phyloP scores from a whole-genome alignment of 2,888 invertebrate species.

The Lordiphosa fenestrarum region DNA sequence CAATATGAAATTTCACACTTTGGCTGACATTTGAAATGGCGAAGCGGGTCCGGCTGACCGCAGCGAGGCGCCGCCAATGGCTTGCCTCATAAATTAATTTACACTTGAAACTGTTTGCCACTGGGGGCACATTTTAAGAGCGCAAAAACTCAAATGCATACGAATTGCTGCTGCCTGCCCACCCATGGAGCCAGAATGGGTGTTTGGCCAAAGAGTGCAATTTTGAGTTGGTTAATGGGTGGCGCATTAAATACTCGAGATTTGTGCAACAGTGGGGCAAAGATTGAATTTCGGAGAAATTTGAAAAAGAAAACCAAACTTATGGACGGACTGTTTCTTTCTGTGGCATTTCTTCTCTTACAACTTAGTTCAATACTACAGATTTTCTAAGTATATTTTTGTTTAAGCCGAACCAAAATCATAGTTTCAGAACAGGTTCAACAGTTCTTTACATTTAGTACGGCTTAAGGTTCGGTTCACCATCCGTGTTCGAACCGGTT shows the following conservation, averaged over 20 bases:
- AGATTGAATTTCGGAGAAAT: background rate
- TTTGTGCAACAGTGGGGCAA: conserved; percentile 1
- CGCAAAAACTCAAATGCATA: conserved; percentile 44
- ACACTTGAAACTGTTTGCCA: conserved; percentile 66
- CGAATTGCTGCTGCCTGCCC: conserved; percentile 33
- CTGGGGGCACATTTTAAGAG: conserved; percentile 19
- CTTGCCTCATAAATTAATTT: conserved; percentile 72
- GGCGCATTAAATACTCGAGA: conserved; percentile 4
- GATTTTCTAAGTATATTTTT: too few species aligned
- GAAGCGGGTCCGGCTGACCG: conserved; percentile 24
- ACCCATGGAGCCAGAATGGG: conserved; percentile 38
- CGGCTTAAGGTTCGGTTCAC: too few species aligned
- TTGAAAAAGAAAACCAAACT: too few species aligned
- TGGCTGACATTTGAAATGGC: conserved; percentile 59
- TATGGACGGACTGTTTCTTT: too few species aligned
- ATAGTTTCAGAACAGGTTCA: too few species aligned
- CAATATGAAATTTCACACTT: conserved; percentile 73
- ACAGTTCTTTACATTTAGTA: too few species aligned
- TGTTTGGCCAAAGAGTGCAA: conserved; percentile 29
- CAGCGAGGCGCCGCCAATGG: conserved; percentile 63
- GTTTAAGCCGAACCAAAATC: too few species aligned
- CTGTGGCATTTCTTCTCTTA: too few species aligned
- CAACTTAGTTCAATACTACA: too few species aligned
- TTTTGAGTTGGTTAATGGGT: conserved; percentile 3
- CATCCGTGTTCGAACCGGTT: too few species aligned